Evolutionary conservation across 1,140 invertebrate genomes (phyloP).

Genomic region (Telenomus remus): DNA sequence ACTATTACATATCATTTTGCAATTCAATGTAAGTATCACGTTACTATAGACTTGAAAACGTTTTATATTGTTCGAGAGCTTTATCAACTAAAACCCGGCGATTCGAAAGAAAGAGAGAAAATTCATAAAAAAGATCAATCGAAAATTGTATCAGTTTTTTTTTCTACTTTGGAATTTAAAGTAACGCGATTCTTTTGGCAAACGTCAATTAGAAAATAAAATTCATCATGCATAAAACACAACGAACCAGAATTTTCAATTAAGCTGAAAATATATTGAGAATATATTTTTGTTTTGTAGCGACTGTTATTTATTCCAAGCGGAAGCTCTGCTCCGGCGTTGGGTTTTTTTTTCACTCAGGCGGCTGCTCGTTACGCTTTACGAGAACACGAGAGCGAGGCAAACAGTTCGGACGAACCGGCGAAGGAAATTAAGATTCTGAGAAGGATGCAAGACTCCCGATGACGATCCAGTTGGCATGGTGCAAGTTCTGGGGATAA

Average conservation of each 20-base stretch:
- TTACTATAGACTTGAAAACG: no score
- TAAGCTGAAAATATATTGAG: no score
- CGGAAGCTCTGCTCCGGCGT: slow-evolving; percentile 12
- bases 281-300: slow-evolving; percentile 4
- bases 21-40: slow-evolving; percentile 7
- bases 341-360: slow-evolving; percentile 6
- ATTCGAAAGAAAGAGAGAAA: no score
- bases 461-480: slow-evolving; percentile 51
- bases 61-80: background rate
- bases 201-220: no score
- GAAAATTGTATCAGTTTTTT: no score
- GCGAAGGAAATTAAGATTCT: slow-evolving; percentile 67
- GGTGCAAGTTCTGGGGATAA: slow-evolving; percentile 61
- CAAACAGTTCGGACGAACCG: slow-evolving; percentile 24
- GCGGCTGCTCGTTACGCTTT: slow-evolving; percentile 30
- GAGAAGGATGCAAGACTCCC: slow-evolving; percentile 47
- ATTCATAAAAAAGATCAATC: no score
- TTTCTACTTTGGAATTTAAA: no score
- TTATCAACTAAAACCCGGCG: no score
- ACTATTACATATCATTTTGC: slow-evolving; percentile 42
- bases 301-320: slow-evolving; percentile 37
- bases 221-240: no score
- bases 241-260: no score
- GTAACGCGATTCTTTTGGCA: no score
- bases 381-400: slow-evolving; percentile 2